phyloP scores from a whole-genome alignment of 1,140 invertebrate genomes.

The Augochlora pura region DNA sequence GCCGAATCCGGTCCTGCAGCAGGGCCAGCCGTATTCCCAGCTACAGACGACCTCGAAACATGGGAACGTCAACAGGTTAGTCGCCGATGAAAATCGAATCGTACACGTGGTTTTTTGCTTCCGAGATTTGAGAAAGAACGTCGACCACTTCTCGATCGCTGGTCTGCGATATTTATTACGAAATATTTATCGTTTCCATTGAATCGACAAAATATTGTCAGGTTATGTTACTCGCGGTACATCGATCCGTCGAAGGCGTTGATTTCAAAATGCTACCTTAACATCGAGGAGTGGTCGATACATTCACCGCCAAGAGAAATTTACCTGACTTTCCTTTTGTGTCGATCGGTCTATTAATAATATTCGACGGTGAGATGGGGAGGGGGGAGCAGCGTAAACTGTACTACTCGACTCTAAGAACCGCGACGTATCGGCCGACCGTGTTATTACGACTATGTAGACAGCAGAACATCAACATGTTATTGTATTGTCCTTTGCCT shows the following conservation, averaged over 20 bases:
- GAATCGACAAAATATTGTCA: no score
- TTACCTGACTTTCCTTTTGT: not conserved
- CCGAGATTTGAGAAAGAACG: not conserved
- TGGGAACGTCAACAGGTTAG: conserved; percentile 33
- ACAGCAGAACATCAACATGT: no score
- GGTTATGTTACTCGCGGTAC: no score
- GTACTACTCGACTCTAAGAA: no score
- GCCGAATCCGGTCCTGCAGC: not conserved
- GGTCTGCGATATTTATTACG: no score
- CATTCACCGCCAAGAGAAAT: conserved; percentile 1
- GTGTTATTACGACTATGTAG: no score
- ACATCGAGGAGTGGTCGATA: conserved; percentile 47
- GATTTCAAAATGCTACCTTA: no score
- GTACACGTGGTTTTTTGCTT: not conserved
- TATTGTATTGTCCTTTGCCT: not conserved
- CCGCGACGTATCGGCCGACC: no score
- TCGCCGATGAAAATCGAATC: not conserved
- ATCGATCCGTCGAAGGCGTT: no score
- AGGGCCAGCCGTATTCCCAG: not conserved
- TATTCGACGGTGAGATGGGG: no score
- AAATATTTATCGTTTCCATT: no score
- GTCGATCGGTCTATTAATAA: not conserved
- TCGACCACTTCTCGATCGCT: conserved; percentile 13
- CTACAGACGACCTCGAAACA: not conserved
- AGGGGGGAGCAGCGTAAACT: no score